Conservation (phyloP, 2,888 invertebrate genomes). For the Oasisia sp. region DNA sequence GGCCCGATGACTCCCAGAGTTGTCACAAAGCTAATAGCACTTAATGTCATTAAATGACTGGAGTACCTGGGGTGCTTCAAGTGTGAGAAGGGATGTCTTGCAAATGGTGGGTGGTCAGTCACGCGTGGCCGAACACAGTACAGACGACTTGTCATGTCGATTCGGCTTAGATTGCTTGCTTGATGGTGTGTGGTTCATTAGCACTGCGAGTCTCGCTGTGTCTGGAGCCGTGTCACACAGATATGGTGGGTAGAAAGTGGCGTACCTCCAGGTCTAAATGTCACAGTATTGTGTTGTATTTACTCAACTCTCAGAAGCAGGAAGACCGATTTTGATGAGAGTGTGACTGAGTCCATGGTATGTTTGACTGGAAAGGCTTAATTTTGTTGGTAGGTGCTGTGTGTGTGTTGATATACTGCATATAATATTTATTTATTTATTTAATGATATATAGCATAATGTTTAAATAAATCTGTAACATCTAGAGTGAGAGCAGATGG, state of each 20-base stretch:
- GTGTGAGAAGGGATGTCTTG: background rate
- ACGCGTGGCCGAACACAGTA: background rate
- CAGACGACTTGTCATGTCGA: background rate
- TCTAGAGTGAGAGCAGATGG: too few species aligned
- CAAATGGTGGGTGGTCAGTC: conserved; percentile 10
- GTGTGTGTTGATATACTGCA: background rate
- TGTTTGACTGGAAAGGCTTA: background rate
- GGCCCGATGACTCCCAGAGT: background rate
- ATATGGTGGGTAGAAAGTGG: background rate
- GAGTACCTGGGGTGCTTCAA: background rate
- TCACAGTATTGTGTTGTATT: background rate
- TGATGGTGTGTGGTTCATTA: background rate
- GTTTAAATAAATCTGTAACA: too few species aligned
- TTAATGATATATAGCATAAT: too few species aligned
- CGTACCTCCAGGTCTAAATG: background rate
- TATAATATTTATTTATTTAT: too few species aligned
- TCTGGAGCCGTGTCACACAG: background rate
- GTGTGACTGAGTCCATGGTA: background rate
- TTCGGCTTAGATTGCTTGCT: background rate
- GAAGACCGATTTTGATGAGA: background rate
- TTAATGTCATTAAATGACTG: background rate
- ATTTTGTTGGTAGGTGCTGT: background rate
- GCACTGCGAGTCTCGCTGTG: background rate
- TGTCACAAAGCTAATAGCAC: conserved; percentile 12
- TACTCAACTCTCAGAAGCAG: background rate